Conservation (phyloP, 2,888 invertebrate species). For the Acrobasis repandana region DNA sequence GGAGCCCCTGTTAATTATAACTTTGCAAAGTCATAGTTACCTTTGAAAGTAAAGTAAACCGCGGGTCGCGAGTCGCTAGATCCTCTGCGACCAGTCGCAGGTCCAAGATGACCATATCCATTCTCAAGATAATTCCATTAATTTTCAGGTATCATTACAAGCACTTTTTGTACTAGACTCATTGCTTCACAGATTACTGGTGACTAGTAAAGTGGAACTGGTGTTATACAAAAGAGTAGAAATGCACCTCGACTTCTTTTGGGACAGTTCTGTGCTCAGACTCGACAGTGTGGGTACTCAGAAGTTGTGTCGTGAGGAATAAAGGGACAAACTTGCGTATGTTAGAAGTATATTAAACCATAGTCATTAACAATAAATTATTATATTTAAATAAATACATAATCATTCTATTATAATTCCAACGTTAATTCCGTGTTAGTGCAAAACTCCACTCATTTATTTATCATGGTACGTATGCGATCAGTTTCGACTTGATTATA, state of each 20-base stretch:
- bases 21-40: slow-evolving; percentile 29
- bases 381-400: slow-evolving; percentile 36
- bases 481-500: slow-evolving; percentile 51
- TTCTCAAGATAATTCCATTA: slow-evolving; percentile 19
- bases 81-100: slow-evolving; percentile 25
- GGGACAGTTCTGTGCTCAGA: slow-evolving; percentile 19
- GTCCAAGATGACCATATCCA: slow-evolving; percentile 22
- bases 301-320: slow-evolving; percentile 38
- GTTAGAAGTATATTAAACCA: slow-evolving; percentile 54
- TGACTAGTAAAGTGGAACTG: slow-evolving; percentile 9
- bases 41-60: slow-evolving; percentile 25
- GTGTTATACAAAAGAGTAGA: slow-evolving; percentile 17
- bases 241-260: slow-evolving; percentile 16
- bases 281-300: slow-evolving; percentile 22
- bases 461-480: slow-evolving; percentile 48
- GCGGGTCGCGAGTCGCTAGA: slow-evolving; percentile 20
- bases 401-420: slow-evolving; percentile 40
- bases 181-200: slow-evolving; percentile 16
- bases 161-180: neutral
- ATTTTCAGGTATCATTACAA: slow-evolving; percentile 12
- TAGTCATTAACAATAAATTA: slow-evolving; percentile 48
- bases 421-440: slow-evolving; percentile 55
- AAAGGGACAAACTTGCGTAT: slow-evolving; percentile 52
- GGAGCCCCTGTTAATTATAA: slow-evolving; percentile 20
- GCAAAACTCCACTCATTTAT: slow-evolving; percentile 52